Base-by-base conservation (phyloP, 2,888 invertebrate species). In the Malthinus flaveolus region DNA sequence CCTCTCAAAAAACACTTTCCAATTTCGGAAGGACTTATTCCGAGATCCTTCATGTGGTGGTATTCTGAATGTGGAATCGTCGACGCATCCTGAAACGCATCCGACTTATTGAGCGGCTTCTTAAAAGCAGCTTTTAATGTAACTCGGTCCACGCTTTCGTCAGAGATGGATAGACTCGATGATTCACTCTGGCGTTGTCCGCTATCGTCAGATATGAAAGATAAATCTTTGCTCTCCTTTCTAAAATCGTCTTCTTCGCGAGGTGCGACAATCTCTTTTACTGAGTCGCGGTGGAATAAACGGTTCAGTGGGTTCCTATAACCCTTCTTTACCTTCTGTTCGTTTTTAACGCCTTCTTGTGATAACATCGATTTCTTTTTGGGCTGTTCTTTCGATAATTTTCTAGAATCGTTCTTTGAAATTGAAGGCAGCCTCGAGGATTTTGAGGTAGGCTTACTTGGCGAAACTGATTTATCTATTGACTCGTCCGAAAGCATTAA, bases 1-100 rank as follows among this genome's bases (percentile, higher is more conserved):
- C 71, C 72, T 5, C 70, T 62, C 8, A 69, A 65, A 58, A 72
- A 71, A 39, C 69, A 69, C 23, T 64, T 67, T 13, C 71, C 72
- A 44, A 72, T 63, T 49, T 71, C 71, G 33, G 67, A 63, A 13
- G 70, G 67, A 8, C 62, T 58, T 1, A 71, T 63, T 35, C n/a
- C 35, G 3, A 10, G 9, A 4, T n/a, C 9, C 9, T 35, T 35
- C 7, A 1, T 6, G 9, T n/a, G n/a, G n/a, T n/a, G n/a, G n/a
- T n/a, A n/a, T n/a, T n/a, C n/a, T n/a, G n/a, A n/a, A n/a, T n/a
- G n/a, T n/a, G n/a, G n/a, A n/a, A n/a, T n/a, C n/a, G n/a, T n/a
- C n/a, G n/a, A n/a, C n/a, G n/a, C n/a, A n/a, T n/a, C n/a, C n/a
- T n/a, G n/a, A n/a, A n/a, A n/a, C n/a, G n/a, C n/a, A n/a, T n/a